A percentile compares a stretch with the other conserved stretches of the same genome.
Conservation (phyloP, 2,888 invertebrate genomes). For the Acleris literana region DNA sequence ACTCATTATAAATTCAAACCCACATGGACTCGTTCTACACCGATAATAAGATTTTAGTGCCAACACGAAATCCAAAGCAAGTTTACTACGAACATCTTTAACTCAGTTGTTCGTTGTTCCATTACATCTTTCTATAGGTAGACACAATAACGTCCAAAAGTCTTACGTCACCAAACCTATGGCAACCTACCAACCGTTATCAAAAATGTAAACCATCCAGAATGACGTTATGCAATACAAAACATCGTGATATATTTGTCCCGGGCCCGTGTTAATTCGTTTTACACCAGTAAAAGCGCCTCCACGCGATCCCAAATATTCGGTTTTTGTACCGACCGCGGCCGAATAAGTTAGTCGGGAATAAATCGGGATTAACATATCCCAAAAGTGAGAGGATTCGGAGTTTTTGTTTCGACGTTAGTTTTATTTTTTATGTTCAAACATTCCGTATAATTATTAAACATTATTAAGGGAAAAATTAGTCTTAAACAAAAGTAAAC, state of each 20-base stretch:
- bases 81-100: too few species aligned
- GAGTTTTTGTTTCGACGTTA: slow-evolving; percentile 15
- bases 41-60: too few species aligned
- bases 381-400: slow-evolving; percentile 50
- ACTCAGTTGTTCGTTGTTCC: too few species aligned
- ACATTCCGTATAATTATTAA: background rate
- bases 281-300: slow-evolving; percentile 69
- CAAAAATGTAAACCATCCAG: slow-evolving; percentile 12
- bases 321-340: slow-evolving; percentile 66
- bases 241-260: slow-evolving; percentile 55
- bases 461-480: background rate
- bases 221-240: slow-evolving; percentile 37
- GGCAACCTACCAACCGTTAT: background rate
- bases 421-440: background rate
- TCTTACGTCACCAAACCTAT: slow-evolving; percentile 1
- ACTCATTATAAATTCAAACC: too few species aligned
- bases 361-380: slow-evolving; percentile 74
- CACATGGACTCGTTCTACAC: too few species aligned
- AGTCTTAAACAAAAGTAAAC: too few species aligned
- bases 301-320: slow-evolving; percentile 70
- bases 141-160: background rate
- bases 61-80: too few species aligned
- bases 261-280: slow-evolving; percentile 59
- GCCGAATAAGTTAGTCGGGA: slow-evolving; percentile 66
- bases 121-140: background rate